Percentiles rank a stretch among this genome's conserved stretches.
These are phyloP conservation scores for Ceratina calcarata DNA, from an alignment of 1,140 invertebrate species.

Conservation along the genomic window DNA sequence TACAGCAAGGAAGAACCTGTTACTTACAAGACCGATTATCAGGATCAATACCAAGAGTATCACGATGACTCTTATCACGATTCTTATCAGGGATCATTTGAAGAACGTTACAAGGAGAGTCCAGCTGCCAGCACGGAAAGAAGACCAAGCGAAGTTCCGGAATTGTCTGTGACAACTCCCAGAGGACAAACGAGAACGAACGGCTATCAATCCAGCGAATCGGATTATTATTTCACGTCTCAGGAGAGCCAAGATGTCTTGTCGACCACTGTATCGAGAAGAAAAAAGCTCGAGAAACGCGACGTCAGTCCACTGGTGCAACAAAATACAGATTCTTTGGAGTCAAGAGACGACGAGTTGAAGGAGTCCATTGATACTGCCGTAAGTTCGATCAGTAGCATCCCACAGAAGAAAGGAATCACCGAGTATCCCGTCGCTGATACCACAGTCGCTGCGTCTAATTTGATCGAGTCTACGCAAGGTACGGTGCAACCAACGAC, in stretches of 20 bases:
- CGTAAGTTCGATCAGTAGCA: constrained; percentile 81
- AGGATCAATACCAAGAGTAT: constrained; percentile 66
- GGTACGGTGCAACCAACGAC: constrained; percentile 55
- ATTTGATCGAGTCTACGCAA: constrained; percentile 68
- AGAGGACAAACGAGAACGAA: constrained; percentile 73
- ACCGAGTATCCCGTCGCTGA: constrained; percentile 72
- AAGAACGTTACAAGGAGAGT: constrained; percentile 70
- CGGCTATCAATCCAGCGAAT: constrained; percentile 72
- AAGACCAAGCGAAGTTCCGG: constrained; percentile 72
- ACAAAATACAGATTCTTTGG: constrained; percentile 81
- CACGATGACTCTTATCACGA: constrained; percentile 69
- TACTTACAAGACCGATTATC: constrained; percentile 67
- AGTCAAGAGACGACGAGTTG: constrained; percentile 81
- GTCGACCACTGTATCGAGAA: constrained; percentile 56
- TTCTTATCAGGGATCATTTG: constrained; percentile 72
- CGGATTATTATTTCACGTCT: constrained; percentile 73
- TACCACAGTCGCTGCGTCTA: constrained; percentile 20
- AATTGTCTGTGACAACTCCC: constrained; percentile 74
- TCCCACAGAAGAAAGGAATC: constrained; percentile 72
- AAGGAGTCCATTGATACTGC: constrained; percentile 83
- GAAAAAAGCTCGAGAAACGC: constrained; percentile 69
- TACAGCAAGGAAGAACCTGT: constrained; percentile 68
- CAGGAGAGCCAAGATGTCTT: constrained; percentile 68
- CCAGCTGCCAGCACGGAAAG: constrained; percentile 60
- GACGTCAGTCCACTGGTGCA: constrained; percentile 75